A percentile compares a stretch with the other conserved stretches of the same genome.
phyloP scores from a whole-genome alignment of 2,888 invertebrate species.

The Petrolisthes cinctipes region DNA sequence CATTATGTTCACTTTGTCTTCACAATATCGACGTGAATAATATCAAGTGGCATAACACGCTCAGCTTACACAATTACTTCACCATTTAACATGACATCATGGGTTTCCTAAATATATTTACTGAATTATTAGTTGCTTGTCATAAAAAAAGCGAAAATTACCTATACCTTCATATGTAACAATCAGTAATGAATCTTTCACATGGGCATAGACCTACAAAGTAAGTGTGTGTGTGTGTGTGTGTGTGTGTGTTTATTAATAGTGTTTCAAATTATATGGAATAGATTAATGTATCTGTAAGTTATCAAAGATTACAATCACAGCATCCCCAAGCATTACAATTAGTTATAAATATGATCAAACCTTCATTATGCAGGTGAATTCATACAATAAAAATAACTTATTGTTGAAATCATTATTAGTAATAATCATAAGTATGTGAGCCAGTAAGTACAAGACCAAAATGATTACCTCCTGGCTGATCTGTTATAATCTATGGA shows the following conservation, averaged over 20 bases:
- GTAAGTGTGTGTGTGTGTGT: conserved; percentile 16
- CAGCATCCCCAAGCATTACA: not conserved
- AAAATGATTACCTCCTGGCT: not conserved
- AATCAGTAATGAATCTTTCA: not conserved
- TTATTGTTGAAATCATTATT: not conserved
- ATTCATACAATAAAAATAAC: conserved; percentile 6
- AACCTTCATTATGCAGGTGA: conserved; percentile 9
- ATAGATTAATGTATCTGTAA: too few relatives aligned
- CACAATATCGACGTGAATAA: too few relatives aligned
- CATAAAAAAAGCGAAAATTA: not conserved
- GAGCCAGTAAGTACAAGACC: conserved; percentile 3
- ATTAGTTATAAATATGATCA: conserved; percentile 5
- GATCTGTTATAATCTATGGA: too few relatives aligned
- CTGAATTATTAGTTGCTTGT: too few relatives aligned
- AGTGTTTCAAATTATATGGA: too few relatives aligned
- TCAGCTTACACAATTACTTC: too few relatives aligned
- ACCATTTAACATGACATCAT: too few relatives aligned
- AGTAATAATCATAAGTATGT: not conserved
- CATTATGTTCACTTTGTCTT: too few relatives aligned
- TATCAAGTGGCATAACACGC: too few relatives aligned
- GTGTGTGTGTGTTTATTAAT: conserved; percentile 8
- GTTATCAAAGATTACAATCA: not conserved
- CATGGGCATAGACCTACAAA: too few relatives aligned
- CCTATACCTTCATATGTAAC: not conserved
- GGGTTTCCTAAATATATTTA: too few relatives aligned